A percentile compares a stretch with the other conserved stretches of the same genome.
These are phyloP conservation scores for Scaptomyza polygonia DNA, from an alignment of 2,888 invertebrate genomes.

Conservation along the genomic window DNA sequence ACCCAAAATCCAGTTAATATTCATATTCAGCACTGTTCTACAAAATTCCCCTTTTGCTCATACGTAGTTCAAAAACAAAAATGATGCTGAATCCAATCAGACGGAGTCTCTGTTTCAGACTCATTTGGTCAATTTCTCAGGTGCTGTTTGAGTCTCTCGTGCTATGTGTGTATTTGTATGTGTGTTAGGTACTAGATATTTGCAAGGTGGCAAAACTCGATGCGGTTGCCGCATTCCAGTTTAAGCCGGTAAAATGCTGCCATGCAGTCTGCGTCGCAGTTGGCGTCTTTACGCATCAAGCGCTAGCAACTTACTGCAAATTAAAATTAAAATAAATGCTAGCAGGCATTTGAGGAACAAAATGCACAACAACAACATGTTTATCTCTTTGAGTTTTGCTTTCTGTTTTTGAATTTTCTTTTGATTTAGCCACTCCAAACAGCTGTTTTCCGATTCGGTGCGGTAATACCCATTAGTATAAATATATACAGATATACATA, in stretches of 20 bases:
- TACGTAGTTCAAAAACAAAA: constrained; percentile 10
- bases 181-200: constrained; percentile 20
- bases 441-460: constrained; percentile 55
- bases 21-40: not conserved
- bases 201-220: constrained; percentile 46
- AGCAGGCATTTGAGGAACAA: constrained; percentile 28
- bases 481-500: constrained; percentile 6
- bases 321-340: constrained; percentile 58
- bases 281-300: constrained; percentile 27
- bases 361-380: constrained; percentile 8
- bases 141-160: constrained; percentile 3
- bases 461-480: constrained; percentile 41
- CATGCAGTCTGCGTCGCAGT: constrained; percentile 36
- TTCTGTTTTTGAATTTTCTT: constrained; percentile 40
- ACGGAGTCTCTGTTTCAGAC: not conserved
- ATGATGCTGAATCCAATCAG: constrained; percentile 14
- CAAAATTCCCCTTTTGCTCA: constrained; percentile 4
- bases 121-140: constrained; percentile 13
- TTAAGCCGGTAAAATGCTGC: constrained; percentile 58
- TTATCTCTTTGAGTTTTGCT: constrained; percentile 8
- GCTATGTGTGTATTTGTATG: not conserved
- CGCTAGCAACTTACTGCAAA: constrained; percentile 36
- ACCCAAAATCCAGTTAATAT: constrained; percentile 1
- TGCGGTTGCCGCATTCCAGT: constrained; percentile 55
- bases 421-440: constrained; percentile 47